A percentile compares a stretch with the other conserved stretches of the same genome.
phyloP scores from a whole-genome alignment of 2,888 invertebrate species.

The Petrolisthes cinctipes region DNA sequence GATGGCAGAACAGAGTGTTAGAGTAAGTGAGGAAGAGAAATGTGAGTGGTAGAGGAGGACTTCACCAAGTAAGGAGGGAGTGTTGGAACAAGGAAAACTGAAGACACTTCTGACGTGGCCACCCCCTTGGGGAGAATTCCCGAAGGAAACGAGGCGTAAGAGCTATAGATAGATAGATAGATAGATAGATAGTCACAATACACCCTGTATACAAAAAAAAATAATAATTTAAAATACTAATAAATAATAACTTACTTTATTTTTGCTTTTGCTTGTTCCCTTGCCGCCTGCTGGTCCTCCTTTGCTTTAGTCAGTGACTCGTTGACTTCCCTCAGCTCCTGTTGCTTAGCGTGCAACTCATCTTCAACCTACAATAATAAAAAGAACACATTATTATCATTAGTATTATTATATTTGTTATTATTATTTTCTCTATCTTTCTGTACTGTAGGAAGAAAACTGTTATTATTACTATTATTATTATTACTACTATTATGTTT shows the following conservation, averaged over 20 bases:
- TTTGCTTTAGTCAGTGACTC: constrained; percentile 46
- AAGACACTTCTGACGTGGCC: too few relatives aligned
- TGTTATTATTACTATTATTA: too few relatives aligned
- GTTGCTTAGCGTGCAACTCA: constrained; percentile 37
- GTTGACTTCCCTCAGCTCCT: constrained; percentile 40
- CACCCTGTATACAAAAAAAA: not conserved
- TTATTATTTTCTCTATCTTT: not conserved
- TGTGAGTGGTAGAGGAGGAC: too few relatives aligned
- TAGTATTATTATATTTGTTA: not conserved
- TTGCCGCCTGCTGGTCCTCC: constrained; percentile 68
- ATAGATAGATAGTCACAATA: too few relatives aligned
- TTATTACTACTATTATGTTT: too few relatives aligned
- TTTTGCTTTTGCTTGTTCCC: constrained; percentile 70
- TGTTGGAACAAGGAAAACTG: too few relatives aligned
- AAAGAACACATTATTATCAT: not conserved
- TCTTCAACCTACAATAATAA: constrained; percentile 37
- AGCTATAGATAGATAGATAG: too few relatives aligned
- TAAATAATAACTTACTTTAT: constrained; percentile 69
- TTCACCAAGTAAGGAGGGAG: too few relatives aligned
- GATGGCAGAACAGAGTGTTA: too few relatives aligned
- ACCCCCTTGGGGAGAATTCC: too few relatives aligned
- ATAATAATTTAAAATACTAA: not conserved
- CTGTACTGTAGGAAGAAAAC: not conserved
- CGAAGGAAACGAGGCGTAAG: too few relatives aligned
- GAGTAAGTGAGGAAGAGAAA: too few relatives aligned